Base-by-base conservation (phyloP, 1,140 invertebrate species). In the Magallana angulata region DNA sequence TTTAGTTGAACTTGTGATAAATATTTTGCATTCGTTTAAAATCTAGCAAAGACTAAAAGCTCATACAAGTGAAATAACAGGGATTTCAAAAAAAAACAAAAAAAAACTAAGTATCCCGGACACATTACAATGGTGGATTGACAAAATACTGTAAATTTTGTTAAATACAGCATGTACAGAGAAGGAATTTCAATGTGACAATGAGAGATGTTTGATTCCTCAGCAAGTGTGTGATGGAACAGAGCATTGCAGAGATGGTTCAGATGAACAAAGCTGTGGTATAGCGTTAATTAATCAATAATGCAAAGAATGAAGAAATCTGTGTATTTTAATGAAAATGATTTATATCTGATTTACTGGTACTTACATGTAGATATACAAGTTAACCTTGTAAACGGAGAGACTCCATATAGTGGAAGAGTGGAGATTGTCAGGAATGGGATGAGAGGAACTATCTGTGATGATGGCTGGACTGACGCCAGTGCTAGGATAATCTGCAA, bases 211-310 rank as follows among this genome's bases (percentile, higher is more conserved):
- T 82, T 76, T 91, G 57, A 80, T 64, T 81, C 30, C 68, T 64
- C 83, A 90, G 57, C 87, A 95, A 94, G 91, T 96, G 1, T 97
- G 97, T 90, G 96, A 97, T 92, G 97, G 97, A 1, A 95, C 96
- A 60, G 96, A 96, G 88, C 96, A 97, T 90, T 97, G 97, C 92
- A 94, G 95, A 1, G 97, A 97, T 94, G 94, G 95, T 1, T 95
- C 95, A 59, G 97, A 97, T 91, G 97, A 97, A 93, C 95, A 92
- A 5, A 93, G 96, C 57, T 97, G 94, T 94, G 0, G 95, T 91
- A 88, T 57, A 84, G n/a, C 4, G 8, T 36, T 36, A 64, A 24
- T 18, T 3, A 18, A 64, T 64, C 12, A 64, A 24, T 64, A 3
- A 14, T 3, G 60, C 12, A 64, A 64, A 64, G 12, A 1, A 18